Conservation (phyloP, 2,113 vertebrate species). For the Clarias magur region DNA sequence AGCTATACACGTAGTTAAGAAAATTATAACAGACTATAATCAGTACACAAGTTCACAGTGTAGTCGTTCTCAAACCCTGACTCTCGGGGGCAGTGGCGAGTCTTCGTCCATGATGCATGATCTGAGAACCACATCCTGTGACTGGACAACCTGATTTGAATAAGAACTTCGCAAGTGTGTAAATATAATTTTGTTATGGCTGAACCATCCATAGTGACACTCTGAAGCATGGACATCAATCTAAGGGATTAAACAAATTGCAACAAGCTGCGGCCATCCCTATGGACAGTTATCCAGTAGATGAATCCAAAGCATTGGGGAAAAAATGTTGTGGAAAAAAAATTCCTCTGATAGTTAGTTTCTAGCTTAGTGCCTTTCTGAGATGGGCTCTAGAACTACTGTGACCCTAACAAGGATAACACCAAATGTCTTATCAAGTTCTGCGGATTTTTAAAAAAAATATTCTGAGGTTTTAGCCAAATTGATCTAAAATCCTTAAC, state of each 20-base stretch:
- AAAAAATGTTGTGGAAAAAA: background rate
- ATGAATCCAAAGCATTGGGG: background rate
- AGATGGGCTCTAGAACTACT: background rate
- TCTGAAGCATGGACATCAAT: background rate
- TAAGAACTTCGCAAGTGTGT: background rate
- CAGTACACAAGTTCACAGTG: background rate
- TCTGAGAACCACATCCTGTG: background rate
- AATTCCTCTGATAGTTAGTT: background rate
- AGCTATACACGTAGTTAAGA: background rate
- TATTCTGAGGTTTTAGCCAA: background rate
- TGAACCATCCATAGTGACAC: background rate
- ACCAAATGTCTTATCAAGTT: too few species aligned
- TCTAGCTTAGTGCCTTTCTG: background rate
- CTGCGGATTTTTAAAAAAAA: background rate
- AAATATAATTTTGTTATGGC: background rate
- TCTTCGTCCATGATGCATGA: background rate
- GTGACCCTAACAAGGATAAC: background rate
- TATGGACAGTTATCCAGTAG: background rate
- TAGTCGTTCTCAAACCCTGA: background rate
- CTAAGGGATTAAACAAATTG: background rate
- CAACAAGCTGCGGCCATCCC: too few species aligned
- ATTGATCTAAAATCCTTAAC: too few species aligned
- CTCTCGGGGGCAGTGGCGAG: background rate
- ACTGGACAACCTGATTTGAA: background rate
- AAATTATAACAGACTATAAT: background rate